phyloP scores from a whole-genome alignment of 2,113 vertebrate species.

The Raja brachyura region DNA sequence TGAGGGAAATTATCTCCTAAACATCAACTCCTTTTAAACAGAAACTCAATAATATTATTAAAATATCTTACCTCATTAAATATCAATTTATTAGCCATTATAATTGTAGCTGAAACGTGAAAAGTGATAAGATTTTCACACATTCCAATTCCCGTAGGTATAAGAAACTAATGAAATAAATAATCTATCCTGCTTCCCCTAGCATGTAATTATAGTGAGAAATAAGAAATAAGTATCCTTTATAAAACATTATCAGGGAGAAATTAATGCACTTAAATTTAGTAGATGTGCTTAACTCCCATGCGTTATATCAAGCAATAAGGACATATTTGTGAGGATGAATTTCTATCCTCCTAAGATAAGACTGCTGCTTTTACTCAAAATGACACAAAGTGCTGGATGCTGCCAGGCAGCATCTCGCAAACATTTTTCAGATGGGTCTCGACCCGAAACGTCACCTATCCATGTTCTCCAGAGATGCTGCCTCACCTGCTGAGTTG shows the following conservation, averaged over 20 bases:
- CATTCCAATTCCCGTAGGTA: neutral
- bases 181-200: neutral
- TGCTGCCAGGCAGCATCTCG: too few species aligned
- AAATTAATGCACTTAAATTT: neutral
- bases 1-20: neutral
- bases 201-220: neutral
- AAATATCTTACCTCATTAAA: neutral
- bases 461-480: too few species aligned
- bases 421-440: too few species aligned
- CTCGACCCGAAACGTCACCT: too few species aligned
- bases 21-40: neutral
- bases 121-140: neutral
- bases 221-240: neutral
- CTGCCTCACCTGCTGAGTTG: too few species aligned
- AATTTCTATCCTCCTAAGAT: neutral
- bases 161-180: neutral
- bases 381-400: too few species aligned
- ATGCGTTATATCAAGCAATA: too few species aligned
- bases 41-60: neutral
- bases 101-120: neutral
- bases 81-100: neutral
- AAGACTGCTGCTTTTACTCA: neutral
- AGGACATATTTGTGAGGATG: too few species aligned
- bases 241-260: neutral
- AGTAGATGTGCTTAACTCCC: too few species aligned